These are phyloP conservation scores for Nyctibius grandis DNA, from an alignment of 2,797 vertebrate genomes.

Conservation along the genomic window DNA sequence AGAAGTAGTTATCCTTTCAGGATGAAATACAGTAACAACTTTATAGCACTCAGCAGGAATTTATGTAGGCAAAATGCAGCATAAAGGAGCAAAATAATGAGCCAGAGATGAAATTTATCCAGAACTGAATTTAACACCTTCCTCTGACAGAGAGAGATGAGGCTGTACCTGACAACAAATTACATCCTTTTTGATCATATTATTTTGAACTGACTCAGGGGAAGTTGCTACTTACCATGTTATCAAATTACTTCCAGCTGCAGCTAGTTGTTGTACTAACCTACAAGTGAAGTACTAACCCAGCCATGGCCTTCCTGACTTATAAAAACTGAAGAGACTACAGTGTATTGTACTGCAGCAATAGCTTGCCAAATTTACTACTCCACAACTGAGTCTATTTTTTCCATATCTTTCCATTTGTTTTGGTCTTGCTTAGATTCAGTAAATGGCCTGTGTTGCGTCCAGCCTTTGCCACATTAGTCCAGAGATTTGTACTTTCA, in stretches of 20 bases:
- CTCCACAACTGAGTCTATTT: background rate
- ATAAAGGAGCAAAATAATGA: background rate
- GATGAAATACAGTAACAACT: slow-evolving; percentile 10
- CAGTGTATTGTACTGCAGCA: background rate
- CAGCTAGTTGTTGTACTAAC: background rate
- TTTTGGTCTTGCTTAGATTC: background rate
- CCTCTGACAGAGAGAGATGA: background rate
- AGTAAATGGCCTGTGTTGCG: background rate
- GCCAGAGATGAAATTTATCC: background rate
- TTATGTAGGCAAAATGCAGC: background rate
- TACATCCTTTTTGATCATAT: background rate
- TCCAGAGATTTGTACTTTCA: slow-evolving; percentile 16
- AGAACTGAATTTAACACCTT: background rate
- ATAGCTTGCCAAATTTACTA: background rate
- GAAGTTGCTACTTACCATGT: background rate
- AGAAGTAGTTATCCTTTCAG: background rate
- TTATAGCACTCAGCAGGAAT: background rate
- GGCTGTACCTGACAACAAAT: background rate
- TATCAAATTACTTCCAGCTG: background rate
- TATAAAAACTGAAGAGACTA: background rate
- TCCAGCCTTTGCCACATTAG: background rate
- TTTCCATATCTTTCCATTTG: background rate
- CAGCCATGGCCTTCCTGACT: background rate
- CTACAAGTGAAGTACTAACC: background rate
- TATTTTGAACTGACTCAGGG: background rate